Percentiles rank a stretch among this genome's conserved stretches.
These are phyloP conservation scores for Chaetophractus vellerosus DNA, from an alignment of 2,797 vertebrate species.

Conservation along the genomic window DNA sequence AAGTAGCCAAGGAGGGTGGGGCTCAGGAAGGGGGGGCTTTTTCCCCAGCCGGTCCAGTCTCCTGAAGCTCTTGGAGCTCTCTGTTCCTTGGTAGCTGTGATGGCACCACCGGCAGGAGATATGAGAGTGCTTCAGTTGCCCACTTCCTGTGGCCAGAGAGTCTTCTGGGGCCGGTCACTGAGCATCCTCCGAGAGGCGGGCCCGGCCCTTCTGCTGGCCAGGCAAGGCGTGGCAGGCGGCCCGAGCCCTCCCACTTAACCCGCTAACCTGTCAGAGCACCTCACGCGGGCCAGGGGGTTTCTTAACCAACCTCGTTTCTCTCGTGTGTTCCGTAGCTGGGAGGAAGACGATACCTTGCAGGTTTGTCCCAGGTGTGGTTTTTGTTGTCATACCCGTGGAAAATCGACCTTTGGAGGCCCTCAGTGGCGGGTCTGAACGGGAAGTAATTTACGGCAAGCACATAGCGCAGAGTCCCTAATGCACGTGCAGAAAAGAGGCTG, in stretches of 20 bases:
- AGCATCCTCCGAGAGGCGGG: neutral
- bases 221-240: constrained; percentile 73
- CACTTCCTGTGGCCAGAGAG: constrained; percentile 1
- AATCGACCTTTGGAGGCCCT: constrained; percentile 90
- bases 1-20: neutral
- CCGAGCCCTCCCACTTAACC: constrained; percentile 80
- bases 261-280: constrained; percentile 83
- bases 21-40: constrained; percentile 47
- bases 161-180: neutral
- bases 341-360: constrained; percentile 90
- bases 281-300: constrained; percentile 84
- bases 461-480: constrained; percentile 81
- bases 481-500: constrained; percentile 49
- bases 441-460: constrained; percentile 87
- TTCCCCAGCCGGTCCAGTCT: constrained; percentile 10
- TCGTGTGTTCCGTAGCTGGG: constrained; percentile 89
- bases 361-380: constrained; percentile 91
- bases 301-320: constrained; percentile 91
- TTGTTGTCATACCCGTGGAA: constrained; percentile 90
- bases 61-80: neutral
- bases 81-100: neutral
- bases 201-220: neutral
- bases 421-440: constrained; percentile 89
- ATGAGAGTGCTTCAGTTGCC: neutral
- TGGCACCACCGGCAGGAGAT: constrained; percentile 45